Evolutionary conservation across 35 echinoderm and acorn worm genomes (phyloP).

Genomic region (Diadema setosum): DNA sequence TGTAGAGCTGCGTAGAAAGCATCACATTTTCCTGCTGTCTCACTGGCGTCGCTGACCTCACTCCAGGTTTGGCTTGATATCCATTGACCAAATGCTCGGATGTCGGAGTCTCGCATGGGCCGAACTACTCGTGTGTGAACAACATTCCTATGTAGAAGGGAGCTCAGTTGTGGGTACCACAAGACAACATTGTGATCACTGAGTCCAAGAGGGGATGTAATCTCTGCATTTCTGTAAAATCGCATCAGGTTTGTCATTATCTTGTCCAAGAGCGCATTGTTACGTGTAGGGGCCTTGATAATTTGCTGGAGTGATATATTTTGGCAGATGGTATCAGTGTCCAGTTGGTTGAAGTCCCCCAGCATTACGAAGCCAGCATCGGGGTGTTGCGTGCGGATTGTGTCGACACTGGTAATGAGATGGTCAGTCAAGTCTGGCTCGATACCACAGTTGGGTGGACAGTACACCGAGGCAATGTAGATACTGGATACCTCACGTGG

Average conservation of each 20-base stretch:
- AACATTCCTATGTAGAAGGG: neutral
- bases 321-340: neutral
- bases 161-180: neutral
- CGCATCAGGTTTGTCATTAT: neutral
- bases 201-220: neutral
- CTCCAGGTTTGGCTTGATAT: neutral
- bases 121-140: neutral
- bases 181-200: neutral
- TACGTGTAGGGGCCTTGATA: neutral
- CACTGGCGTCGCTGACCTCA: neutral
- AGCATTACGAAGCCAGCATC: neutral
- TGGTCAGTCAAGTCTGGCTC: neutral
- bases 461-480: neutral
- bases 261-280: neutral
- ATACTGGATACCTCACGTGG: neutral
- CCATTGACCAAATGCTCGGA: neutral
- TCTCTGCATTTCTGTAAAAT: neutral
- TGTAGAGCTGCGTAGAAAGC: constrained; percentile 8
- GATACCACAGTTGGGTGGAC: neutral
- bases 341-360: neutral
- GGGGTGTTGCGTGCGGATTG: neutral
- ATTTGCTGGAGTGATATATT: neutral
- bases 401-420: neutral
- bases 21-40: neutral
- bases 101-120: neutral